Percentiles rank a stretch among this genome's conserved stretches.
These are phyloP conservation scores for Deilephila elpenor DNA, from an alignment of 2,888 invertebrate species.

Conservation along the genomic window DNA sequence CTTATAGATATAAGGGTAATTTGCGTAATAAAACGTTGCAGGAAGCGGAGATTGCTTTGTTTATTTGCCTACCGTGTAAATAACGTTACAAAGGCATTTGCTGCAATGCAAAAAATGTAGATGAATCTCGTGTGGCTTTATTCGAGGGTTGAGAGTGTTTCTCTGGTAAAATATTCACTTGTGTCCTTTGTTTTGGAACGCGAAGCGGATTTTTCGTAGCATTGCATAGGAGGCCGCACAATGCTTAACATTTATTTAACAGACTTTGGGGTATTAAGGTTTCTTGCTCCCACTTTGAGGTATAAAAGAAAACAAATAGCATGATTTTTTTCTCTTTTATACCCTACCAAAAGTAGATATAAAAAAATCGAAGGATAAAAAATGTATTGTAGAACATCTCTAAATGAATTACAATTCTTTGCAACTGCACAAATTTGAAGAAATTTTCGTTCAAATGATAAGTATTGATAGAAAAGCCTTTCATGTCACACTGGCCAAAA, in stretches of 20 bases:
- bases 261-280: not conserved
- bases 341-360: too few relatives aligned
- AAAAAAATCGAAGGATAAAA: too few relatives aligned
- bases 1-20: slow-evolving; percentile 23
- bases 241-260: not conserved
- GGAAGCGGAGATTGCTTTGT: slow-evolving; percentile 23
- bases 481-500: too few relatives aligned
- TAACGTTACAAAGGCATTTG: slow-evolving; percentile 21
- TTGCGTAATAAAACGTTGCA: slow-evolving; percentile 26
- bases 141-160: slow-evolving; percentile 20
- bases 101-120: slow-evolving; percentile 27
- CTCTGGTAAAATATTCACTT: slow-evolving; percentile 1
- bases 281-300: not conserved
- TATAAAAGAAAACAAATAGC: not conserved
- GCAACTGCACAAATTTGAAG: too few relatives aligned
- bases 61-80: slow-evolving; percentile 8
- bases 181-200: slow-evolving; percentile 9
- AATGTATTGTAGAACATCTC: too few relatives aligned
- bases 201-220: not conserved
- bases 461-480: too few relatives aligned
- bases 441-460: too few relatives aligned
- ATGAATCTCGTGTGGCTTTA: slow-evolving; percentile 15
- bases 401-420: too few relatives aligned
- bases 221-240: not conserved
- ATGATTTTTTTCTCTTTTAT: not conserved